Evolutionary conservation across 92 coral and sea anemone species (phyloP), one percentile per base, ranked within the genome.

Genomic region (Phenganax stokvisi): DNA sequence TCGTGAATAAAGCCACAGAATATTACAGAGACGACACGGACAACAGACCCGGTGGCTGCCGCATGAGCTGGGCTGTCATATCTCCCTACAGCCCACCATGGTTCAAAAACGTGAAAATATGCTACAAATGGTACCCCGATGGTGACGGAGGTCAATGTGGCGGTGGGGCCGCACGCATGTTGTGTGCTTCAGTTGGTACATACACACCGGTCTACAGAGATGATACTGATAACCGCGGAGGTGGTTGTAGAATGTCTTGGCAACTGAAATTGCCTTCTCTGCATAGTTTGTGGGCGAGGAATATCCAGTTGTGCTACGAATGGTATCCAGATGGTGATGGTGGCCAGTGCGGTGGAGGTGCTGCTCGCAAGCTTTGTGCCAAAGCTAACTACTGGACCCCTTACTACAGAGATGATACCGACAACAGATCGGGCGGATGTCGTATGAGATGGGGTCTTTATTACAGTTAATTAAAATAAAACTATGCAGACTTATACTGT

Each of bases 191-290:
- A 13, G 82, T 78, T 29, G 52, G 54, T n/a, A 3, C 37, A 20
- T 63, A 78, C 84, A 86, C 90, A 8, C 60, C 66, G 81, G 63
- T 85, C 25, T 89, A 84, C 60, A 81, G 89, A 17, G 92, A 89
- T 72, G 92, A 89, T 84, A 87, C 90, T 27, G 92, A 89, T 70
- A 81, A 81, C 72, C 83, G 92, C 12, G 68, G 82, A 66, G 92
- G 90, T 12, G 88, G 92, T 15, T 89, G 92, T 80, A 12, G 57
- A 0, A 87, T 87, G 80, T 81, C 74, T 47, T 89, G 92, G 90
- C 76, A 60, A 84, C 71, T 87, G 31, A 81, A 89, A 77, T 28
- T 56, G 7, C 81, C 86, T 44, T 9, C 20, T 16, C 51, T 51
- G 20, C 54, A 70, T 10, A n/a, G 0, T 15, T 16, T 7, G 20